Evolutionary conservation across 2,797 vertebrate genomes (phyloP), one percentile per base, ranked within the genome.

Genomic region (Pangasius krempfi): DNA sequence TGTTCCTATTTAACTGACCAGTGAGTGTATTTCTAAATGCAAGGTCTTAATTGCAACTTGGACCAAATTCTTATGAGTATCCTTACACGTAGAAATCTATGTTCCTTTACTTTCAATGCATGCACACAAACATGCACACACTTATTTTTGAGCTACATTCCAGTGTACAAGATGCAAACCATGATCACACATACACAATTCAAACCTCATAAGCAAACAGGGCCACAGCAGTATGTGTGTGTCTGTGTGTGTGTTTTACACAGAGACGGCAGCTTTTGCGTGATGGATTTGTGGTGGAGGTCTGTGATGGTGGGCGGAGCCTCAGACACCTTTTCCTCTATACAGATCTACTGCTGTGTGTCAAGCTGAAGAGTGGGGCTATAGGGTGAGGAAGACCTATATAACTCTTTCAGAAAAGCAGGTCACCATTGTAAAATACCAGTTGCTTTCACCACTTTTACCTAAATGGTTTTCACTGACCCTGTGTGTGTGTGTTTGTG

Each of bases 311-410:
- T 0, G 95, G 93, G 1, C 93, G 92, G 16, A 92, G 72, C 87
- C 90, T 97, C 64, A 94, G 96, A n/a, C 96, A 97, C 76, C 92
- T 97, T 81, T 97, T 97, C 92, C 94, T 97, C 0, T 97, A 96
- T 92, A 96, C 96, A 0, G 96, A 97, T 92, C 93, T 97, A 22
- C 92, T 97, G 86, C 92, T 97, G 84, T 97, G 96, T 91, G 93
- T 94, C 33, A 95, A 94, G 91, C 87, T 94, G 58, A 96, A 95
- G 93, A 92, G 84, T 0, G 91, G 93, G 10, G 70, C 70, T 70
- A 92, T 84, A 90, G 95, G 95, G 95, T 96, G 91, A 94, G 94
- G 82, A 16, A 66, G 12, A 86, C 20, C 7, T 64, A 13, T 78
- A 8, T 66, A 20, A 68, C 18, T 56, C 50, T 68, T 72, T n/a